Percentiles rank a stretch among this genome's conserved stretches.
Conservation (phyloP, 2,797 vertebrate genomes). For the Leuciscus waleckii region DNA sequence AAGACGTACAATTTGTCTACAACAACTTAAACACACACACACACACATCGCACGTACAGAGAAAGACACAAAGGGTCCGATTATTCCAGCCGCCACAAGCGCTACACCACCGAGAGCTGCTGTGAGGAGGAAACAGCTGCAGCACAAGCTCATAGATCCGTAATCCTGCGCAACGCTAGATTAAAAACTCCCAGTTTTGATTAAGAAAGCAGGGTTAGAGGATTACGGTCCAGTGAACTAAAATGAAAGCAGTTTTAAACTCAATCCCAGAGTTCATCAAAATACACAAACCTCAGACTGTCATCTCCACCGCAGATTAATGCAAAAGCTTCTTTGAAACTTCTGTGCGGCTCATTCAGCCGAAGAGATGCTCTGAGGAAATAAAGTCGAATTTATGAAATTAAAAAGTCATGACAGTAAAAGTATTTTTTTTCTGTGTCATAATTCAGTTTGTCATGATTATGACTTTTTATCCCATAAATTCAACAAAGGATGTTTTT, state of each 20-base stretch:
- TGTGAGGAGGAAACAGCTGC: slow-evolving; percentile 76
- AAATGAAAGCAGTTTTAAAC: slow-evolving; percentile 94
- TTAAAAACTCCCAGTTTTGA: slow-evolving; percentile 92
- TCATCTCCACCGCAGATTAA: slow-evolving; percentile 89
- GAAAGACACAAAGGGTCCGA: background rate
- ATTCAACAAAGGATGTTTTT: background rate
- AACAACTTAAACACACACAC: too few species aligned
- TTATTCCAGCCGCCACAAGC: background rate
- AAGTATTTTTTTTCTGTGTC: background rate
- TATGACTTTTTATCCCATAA: background rate
- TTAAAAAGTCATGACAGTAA: background rate
- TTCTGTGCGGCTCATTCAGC: slow-evolving; percentile 67
- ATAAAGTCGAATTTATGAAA: background rate
- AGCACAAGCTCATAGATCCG: slow-evolving; percentile 79
- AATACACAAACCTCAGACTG: slow-evolving; percentile 86
- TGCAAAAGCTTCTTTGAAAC: slow-evolving; percentile 77
- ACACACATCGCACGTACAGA: background rate
- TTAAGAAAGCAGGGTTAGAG: slow-evolving; percentile 92
- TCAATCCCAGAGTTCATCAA: slow-evolving; percentile 94
- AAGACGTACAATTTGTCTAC: too few species aligned
- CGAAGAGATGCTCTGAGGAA: background rate
- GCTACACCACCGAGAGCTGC: background rate
- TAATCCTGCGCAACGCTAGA: slow-evolving; percentile 85
- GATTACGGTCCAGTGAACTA: slow-evolving; percentile 89
- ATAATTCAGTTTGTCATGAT: background rate